Evolutionary conservation across 2,888 invertebrate genomes (phyloP), one percentile per base, ranked within the genome.

Genomic region (Netelia melanura): DNA sequence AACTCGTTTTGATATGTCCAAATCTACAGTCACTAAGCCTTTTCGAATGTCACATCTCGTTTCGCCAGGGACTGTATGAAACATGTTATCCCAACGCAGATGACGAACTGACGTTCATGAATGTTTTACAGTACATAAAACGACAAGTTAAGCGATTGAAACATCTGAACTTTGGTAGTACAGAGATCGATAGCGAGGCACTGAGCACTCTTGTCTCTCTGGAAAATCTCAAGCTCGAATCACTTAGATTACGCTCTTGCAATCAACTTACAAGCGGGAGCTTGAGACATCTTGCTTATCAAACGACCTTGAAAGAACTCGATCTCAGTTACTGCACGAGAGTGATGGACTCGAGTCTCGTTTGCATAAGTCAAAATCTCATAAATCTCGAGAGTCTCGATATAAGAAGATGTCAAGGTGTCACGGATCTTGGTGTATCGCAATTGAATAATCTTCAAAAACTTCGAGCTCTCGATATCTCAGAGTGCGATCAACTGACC

Each of bases 11-110:
- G 8, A 94, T 96, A 11, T 95, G 96, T 86, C 95, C 95, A 62
- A 94, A 94, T 79, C 91, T 97, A 21, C 94, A 96, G 84, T 94
- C 95, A 17, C 92, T 97, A 0, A 95, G 96, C 90, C 94, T 97
- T 84, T 95, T 96, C 43, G 95, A 95, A 8, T 96, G 96, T 88
- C 96, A 96, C 80, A 95, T 97, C 71, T 96, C 96, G 44, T 97
- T 97, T 91, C 97, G 97, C 91, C 94, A 95, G 83, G 96, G 96
- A 6, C 94, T 96, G 54, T 96, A 96, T 61, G 95, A 96, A 86
- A 96, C 96, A 83, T 97, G 96, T 92, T 97, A 97, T 93, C 96
- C 96, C 0, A 84, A 87, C 23, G 85, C 86, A n/a, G n/a, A n/a
- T n/a, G n/a, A n/a, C 48, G 86, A 83, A 2, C 92, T 97, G 38